These are phyloP conservation scores for Spea multiplicata DNA, from an alignment of 2,113 vertebrate genomes.

Conservation along the genomic window DNA sequence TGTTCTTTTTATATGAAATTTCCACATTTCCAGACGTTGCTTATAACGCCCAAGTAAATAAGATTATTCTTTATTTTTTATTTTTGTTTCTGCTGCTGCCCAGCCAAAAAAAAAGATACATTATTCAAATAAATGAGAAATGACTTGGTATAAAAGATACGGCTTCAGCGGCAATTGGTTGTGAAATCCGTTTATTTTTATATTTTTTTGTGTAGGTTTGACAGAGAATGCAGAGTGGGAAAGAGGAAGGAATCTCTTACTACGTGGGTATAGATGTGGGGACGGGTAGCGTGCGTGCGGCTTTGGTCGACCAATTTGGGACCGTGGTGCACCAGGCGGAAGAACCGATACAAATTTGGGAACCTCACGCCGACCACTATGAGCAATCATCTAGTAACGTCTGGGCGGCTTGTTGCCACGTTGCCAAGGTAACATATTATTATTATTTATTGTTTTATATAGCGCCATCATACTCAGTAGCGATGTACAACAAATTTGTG, in stretches of 20 bases:
- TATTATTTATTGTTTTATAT: too few relatives aligned
- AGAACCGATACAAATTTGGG: slow-evolving; percentile 79
- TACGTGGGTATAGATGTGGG: slow-evolving; percentile 92
- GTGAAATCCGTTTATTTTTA: neutral
- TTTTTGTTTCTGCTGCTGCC: too few relatives aligned
- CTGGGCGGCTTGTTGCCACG: slow-evolving; percentile 84
- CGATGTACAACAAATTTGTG: too few relatives aligned
- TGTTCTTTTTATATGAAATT: too few relatives aligned
- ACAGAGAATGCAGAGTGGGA: slow-evolving; percentile 52
- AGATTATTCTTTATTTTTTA: too few relatives aligned
- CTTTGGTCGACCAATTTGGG: slow-evolving; percentile 78
- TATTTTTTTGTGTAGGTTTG: slow-evolving; percentile 45
- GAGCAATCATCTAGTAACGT: slow-evolving; percentile 90
- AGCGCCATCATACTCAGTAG: too few relatives aligned
- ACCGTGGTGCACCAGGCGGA: slow-evolving; percentile 69
- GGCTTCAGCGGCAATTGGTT: too few relatives aligned
- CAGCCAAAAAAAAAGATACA: too few relatives aligned
- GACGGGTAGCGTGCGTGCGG: slow-evolving; percentile 84
- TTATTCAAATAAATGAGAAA: too few relatives aligned
- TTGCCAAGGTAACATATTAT: slow-evolving; percentile 75
- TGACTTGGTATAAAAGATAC: too few relatives aligned
- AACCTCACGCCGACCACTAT: slow-evolving; percentile 77
- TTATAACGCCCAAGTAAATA: too few relatives aligned
- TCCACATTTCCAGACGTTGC: too few relatives aligned
- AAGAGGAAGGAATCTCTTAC: slow-evolving; percentile 54